phyloP scores from a whole-genome alignment of 2,888 invertebrate genomes.

The Phortica okadai region DNA sequence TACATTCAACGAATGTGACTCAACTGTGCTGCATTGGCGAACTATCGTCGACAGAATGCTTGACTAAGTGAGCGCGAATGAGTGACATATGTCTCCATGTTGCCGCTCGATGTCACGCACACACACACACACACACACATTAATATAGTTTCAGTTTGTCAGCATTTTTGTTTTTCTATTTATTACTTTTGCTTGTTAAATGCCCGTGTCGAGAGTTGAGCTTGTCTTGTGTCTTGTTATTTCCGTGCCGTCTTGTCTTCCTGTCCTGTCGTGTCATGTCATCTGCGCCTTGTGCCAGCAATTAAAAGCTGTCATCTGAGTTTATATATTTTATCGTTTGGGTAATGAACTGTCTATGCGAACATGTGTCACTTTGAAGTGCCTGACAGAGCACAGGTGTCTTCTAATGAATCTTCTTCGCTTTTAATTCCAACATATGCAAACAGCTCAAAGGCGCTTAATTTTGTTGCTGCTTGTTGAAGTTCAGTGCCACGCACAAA shows the following conservation, averaged over 20 bases:
- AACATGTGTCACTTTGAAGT: background rate
- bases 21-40: background rate
- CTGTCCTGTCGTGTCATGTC: background rate
- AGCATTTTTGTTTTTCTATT: background rate
- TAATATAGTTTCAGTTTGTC: background rate
- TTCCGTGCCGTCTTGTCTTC: background rate
- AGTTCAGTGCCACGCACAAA: background rate
- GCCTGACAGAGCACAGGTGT: constrained; percentile 1
- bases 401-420: background rate
- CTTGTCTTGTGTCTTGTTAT: background rate
- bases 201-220: background rate
- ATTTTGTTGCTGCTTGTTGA: background rate
- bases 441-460: background rate
- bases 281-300: background rate
- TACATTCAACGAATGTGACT: constrained; percentile 47
- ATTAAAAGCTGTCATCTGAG: constrained; percentile 9
- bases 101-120: background rate
- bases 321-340: background rate
- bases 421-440: background rate
- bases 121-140: background rate
- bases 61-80: background rate
- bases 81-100: background rate
- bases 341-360: background rate
- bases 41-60: background rate
- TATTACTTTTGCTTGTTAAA: background rate